Conservation (phyloP, 2,888 invertebrate genomes). For the Lissonota sp. region DNA sequence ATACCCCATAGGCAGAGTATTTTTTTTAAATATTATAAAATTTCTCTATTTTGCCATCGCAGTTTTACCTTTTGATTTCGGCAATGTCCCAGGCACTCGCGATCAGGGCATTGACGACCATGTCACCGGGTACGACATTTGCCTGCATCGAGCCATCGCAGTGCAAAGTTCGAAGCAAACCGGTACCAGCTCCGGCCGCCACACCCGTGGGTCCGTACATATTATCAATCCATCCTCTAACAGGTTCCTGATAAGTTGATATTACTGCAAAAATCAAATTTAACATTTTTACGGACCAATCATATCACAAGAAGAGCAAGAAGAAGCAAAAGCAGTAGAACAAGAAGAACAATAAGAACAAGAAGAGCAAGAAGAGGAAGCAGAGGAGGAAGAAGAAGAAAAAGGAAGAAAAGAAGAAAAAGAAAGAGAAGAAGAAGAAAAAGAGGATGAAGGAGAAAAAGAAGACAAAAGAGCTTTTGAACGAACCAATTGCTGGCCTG, state of each 20-base stretch:
- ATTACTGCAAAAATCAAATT: constrained; percentile 83
- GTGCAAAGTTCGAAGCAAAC: constrained; percentile 91
- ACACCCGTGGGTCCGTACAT: constrained; percentile 94
- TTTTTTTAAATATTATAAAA: too few species aligned
- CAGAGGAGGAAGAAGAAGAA: too few species aligned
- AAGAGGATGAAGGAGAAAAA: too few species aligned
- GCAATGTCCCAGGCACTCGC: constrained; percentile 91
- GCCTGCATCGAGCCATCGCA: constrained; percentile 89
- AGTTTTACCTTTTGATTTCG: constrained; percentile 75
- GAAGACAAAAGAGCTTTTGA: background rate
- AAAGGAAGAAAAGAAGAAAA: too few species aligned
- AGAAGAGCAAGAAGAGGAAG: too few species aligned
- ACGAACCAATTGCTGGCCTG: constrained; percentile 92
- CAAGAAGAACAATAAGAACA: too few species aligned
- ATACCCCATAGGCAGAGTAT: too few species aligned
- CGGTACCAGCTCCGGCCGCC: constrained; percentile 90
- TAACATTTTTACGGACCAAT: too few species aligned
- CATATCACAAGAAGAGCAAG: too few species aligned
- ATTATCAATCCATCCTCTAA: constrained; percentile 95
- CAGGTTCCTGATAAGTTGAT: constrained; percentile 90
- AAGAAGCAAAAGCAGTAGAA: too few species aligned
- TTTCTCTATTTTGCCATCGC: background rate
- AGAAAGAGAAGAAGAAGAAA: too few species aligned
- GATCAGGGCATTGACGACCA: constrained; percentile 93
- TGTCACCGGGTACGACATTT: constrained; percentile 94